These are phyloP conservation scores for Dynastes grantii DNA, from an alignment of 2,888 invertebrate species.

Conservation along the genomic window DNA sequence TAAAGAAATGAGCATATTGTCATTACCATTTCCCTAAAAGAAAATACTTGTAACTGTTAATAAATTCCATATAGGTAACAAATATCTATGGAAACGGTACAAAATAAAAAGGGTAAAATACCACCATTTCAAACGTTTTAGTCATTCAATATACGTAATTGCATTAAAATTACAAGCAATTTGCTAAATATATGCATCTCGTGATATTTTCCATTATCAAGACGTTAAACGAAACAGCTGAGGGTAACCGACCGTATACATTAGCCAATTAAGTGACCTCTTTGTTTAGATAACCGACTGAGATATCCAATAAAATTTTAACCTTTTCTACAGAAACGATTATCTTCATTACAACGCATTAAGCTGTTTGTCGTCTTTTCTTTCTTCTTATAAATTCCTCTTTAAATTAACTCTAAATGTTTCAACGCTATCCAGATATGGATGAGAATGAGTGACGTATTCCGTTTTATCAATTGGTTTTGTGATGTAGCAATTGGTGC, in stretches of 20 bases:
- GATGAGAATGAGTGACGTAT: no score
- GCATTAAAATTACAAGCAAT: neutral
- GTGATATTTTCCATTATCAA: slow-evolving; percentile 26
- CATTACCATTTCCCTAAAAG: no score
- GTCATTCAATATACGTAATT: slow-evolving; percentile 6
- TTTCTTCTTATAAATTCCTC: neutral
- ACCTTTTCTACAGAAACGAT: neutral
- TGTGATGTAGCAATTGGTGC: no score
- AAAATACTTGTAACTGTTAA: no score
- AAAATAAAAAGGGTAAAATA: no score
- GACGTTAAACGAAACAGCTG: neutral
- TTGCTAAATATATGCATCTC: slow-evolving; percentile 16
- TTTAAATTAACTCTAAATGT: no score
- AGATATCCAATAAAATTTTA: slow-evolving; percentile 18
- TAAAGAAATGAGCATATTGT: no score
- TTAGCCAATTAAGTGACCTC: slow-evolving; percentile 21
- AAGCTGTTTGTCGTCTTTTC: neutral
- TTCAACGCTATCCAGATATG: no score
- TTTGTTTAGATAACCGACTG: neutral
- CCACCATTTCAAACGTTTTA: no score
- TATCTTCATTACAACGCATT: neutral
- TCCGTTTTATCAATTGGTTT: no score
- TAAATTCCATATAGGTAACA: no score
- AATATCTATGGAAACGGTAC: no score
- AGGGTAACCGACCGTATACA: slow-evolving; percentile 16